A percentile compares a stretch with the other conserved stretches of the same genome.
These are phyloP conservation scores for Montipora capricornis DNA, from an alignment of 64 coral and sea anemone species.

Conservation along the genomic window DNA sequence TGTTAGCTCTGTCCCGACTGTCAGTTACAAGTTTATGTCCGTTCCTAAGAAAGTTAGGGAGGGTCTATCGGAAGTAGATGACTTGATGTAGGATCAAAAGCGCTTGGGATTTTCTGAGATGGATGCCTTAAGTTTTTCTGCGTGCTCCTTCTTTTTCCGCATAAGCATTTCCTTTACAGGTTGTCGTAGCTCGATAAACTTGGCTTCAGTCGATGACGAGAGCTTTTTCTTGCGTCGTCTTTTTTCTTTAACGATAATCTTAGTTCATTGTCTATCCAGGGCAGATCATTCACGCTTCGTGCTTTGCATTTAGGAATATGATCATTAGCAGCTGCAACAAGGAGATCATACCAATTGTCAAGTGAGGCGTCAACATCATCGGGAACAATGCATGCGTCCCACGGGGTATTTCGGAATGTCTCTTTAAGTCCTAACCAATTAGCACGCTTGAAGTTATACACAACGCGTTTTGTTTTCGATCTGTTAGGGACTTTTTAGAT, in stretches of 20 bases:
- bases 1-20: slow-evolving; percentile 8
- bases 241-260: not conserved
- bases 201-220: too few relatives aligned
- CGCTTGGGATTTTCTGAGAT: slow-evolving; percentile 60
- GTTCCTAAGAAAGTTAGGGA: slow-evolving; percentile 50
- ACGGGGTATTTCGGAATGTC: too few relatives aligned
- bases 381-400: too few relatives aligned
- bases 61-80: slow-evolving; percentile 19
- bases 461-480: too few relatives aligned
- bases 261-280: slow-evolving; percentile 19
- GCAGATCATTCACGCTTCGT: slow-evolving; percentile 13
- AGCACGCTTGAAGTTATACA: too few relatives aligned
- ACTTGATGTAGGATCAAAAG: slow-evolving; percentile 77
- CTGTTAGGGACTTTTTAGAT: not conserved
- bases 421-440: too few relatives aligned
- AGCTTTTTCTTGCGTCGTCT: not conserved
- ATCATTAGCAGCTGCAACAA: too few relatives aligned
- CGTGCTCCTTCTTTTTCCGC: slow-evolving; percentile 39
- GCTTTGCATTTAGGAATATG: slow-evolving; percentile 52
- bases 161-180: slow-evolving; percentile 36
- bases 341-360: too few relatives aligned
- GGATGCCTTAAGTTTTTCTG: slow-evolving; percentile 1
- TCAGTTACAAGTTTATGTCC: slow-evolving; percentile 40
- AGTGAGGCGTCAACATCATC: too few relatives aligned
- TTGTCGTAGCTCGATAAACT: slow-evolving; percentile 21